Conservation (phyloP, 2,113 vertebrate genomes). For the Cyphomyrus discorhynchus region DNA sequence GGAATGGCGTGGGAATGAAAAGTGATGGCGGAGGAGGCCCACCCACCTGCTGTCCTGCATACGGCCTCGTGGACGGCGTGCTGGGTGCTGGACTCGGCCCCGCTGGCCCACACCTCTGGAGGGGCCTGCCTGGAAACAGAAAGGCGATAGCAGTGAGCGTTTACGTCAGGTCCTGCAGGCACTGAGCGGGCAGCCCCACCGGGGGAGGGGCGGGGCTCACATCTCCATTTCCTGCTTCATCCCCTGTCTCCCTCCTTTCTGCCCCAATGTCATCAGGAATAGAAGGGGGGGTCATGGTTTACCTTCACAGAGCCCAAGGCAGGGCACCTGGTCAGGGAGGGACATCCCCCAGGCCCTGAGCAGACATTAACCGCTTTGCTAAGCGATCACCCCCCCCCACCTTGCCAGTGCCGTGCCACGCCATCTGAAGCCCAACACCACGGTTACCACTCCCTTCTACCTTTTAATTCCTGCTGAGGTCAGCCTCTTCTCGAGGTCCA, state of each 20-base stretch:
- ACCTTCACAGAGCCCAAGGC: background rate
- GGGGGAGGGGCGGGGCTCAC: background rate
- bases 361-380: background rate
- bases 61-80: slow-evolving; percentile 52
- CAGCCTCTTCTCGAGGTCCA: background rate
- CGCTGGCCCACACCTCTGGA: slow-evolving; percentile 39
- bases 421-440: background rate
- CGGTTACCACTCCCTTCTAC: background rate
- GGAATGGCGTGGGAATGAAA: background rate
- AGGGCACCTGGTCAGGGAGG: background rate
- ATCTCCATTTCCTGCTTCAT: background rate
- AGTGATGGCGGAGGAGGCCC: background rate
- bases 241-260: background rate
- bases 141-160: slow-evolving; percentile 11
- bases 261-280: background rate
- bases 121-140: slow-evolving; percentile 53
- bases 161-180: background rate
- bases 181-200: background rate
- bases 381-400: background rate
- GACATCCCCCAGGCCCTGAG: background rate
- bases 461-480: background rate
- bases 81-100: slow-evolving; percentile 34
- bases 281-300: background rate
- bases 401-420: background rate
- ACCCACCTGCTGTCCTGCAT: slow-evolving; percentile 57